phyloP scores from a whole-genome alignment of 2,888 invertebrate species.

The Eugnorisma glareosa region DNA sequence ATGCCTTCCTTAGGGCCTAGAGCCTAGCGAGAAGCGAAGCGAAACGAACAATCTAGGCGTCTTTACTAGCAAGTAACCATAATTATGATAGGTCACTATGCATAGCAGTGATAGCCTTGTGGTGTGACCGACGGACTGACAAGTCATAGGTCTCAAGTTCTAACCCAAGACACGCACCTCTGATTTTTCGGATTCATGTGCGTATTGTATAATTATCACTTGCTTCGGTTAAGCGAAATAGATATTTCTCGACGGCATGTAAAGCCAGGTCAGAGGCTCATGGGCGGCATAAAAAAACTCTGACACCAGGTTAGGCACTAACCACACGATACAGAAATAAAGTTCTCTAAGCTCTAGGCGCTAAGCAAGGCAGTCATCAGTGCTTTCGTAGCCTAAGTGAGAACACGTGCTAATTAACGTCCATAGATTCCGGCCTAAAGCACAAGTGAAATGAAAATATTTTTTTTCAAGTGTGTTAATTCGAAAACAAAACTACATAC shows the following conservation, averaged over 20 bases:
- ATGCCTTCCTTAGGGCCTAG: not conserved
- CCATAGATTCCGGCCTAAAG: not conserved
- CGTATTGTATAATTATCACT: too few species aligned
- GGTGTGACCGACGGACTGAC: too few species aligned
- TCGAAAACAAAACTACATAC: not conserved
- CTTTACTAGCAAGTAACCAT: not conserved
- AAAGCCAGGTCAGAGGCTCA: too few species aligned
- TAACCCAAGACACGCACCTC: too few species aligned
- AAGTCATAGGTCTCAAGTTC: too few species aligned
- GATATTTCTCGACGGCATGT: too few species aligned
- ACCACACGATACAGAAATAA: too few species aligned
- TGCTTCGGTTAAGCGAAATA: too few species aligned
- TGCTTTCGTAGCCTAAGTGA: not conserved
- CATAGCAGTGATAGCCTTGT: too few species aligned
- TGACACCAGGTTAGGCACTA: too few species aligned
- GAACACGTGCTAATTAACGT: not conserved
- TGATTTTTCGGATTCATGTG: too few species aligned
- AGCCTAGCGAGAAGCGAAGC: not conserved
- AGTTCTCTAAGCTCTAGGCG: not conserved
- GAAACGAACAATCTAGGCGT: not conserved
- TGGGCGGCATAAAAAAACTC: too few species aligned
- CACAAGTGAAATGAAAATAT: not conserved
- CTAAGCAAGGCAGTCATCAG: not conserved
- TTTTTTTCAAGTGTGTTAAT: not conserved
- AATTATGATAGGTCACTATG: not conserved